Evolutionary conservation across 2,888 invertebrate genomes (phyloP).

Genomic region (Automeris io): DNA sequence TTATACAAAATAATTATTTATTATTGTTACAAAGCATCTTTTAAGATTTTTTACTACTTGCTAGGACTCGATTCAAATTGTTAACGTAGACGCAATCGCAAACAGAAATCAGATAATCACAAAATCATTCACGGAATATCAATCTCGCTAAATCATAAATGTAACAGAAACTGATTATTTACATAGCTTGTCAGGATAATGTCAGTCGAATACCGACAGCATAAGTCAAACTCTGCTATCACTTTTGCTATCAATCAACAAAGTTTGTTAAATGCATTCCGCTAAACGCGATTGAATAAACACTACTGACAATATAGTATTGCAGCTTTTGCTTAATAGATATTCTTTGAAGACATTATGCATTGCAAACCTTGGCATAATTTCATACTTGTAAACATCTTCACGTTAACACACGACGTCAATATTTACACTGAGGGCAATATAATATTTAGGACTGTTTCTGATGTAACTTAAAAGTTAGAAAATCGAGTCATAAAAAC

Average conservation of each 20-base stretch:
- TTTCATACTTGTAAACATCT: conserved; percentile 1
- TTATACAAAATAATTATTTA: too few species aligned
- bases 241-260: not conserved
- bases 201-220: not conserved
- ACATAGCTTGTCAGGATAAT: not conserved
- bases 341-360: conserved; percentile 1
- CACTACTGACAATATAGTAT: not conserved
- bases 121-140: too few species aligned
- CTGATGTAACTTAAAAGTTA: too few species aligned
- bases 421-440: conserved; percentile 3
- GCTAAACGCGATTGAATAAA: not conserved
- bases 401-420: too few species aligned
- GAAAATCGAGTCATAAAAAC: too few species aligned
- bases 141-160: too few species aligned
- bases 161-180: not conserved
- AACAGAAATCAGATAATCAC: not conserved
- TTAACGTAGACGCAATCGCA: not conserved
- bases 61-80: too few species aligned
- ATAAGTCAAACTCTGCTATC: not conserved
- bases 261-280: not conserved
- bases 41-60: too few species aligned
- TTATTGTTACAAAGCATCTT: too few species aligned
- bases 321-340: conserved; percentile 2
- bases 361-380: conserved; percentile 1
- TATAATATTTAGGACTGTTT: too few species aligned